Evolutionary conservation across 1,140 invertebrate species (phyloP).

Genomic region (Lepidotrigona ventralis): DNA sequence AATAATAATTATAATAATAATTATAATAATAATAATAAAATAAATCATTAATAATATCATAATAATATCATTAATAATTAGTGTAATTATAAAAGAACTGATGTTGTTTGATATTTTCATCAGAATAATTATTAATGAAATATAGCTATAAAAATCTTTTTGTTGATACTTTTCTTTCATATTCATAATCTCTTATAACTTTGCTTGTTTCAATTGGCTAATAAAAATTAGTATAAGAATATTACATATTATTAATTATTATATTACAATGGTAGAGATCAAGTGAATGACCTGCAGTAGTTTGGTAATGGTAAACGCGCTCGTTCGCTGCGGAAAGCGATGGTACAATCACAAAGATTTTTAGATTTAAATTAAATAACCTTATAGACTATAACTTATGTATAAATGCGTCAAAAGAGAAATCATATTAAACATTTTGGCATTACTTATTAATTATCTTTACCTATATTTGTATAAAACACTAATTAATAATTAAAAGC

Average conservation of each 20-base stretch:
- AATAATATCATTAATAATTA: slow-evolving; percentile 40
- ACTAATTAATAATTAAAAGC: neutral
- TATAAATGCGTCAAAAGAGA: neutral
- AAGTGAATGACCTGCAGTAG: slow-evolving; percentile 73
- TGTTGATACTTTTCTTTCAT: slow-evolving; percentile 41
- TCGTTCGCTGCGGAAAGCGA: slow-evolving; percentile 57
- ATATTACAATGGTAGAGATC: slow-evolving; percentile 78
- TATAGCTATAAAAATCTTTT: slow-evolving; percentile 60
- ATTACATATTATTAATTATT: slow-evolving; percentile 69
- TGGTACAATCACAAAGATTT: neutral
- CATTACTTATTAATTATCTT: neutral
- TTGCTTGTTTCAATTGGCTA: slow-evolving; percentile 70
- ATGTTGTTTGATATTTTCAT: slow-evolving; percentile 54
- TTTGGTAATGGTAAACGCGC: slow-evolving; percentile 72
- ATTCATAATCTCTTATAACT: slow-evolving; percentile 44
- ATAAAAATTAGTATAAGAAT: slow-evolving; percentile 75
- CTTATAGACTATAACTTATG: neutral
- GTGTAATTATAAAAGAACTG: slow-evolving; percentile 62
- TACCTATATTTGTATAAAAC: neutral
- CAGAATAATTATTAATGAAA: slow-evolving; percentile 52
- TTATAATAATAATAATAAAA: slow-evolving; percentile 23
- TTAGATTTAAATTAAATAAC: neutral
- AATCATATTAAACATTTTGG: slow-evolving; percentile 9
- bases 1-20: slow-evolving; percentile 54
- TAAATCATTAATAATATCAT: slow-evolving; percentile 18